Evolutionary conservation across 37 sponge, comb jelly and placozoan genomes (phyloP).

Genomic region (Spongilla lacustris): DNA sequence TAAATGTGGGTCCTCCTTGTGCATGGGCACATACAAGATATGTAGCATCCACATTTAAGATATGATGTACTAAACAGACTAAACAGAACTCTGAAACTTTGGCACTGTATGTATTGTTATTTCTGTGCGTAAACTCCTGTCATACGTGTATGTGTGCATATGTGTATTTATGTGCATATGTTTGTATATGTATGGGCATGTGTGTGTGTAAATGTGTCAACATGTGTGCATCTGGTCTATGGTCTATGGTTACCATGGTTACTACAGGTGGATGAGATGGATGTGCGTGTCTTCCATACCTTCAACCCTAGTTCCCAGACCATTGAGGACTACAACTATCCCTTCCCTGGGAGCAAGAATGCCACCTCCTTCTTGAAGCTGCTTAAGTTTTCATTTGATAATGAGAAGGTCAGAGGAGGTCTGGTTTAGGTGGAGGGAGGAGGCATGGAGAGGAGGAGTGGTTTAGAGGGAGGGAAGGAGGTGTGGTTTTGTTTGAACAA

Average conservation of each 20-base stretch:
- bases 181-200: neutral
- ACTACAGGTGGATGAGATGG: slow-evolving; percentile 51
- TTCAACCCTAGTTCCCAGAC: slow-evolving; percentile 55
- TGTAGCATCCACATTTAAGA: too few relatives aligned
- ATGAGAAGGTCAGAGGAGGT: slow-evolving; percentile 3
- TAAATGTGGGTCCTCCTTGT: too few relatives aligned
- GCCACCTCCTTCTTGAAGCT: slow-evolving; percentile 26
- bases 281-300: slow-evolving; percentile 43
- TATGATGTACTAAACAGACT: too few relatives aligned
- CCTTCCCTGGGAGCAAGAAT: slow-evolving; percentile 48
- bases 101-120: too few relatives aligned
- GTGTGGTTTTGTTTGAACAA: too few relatives aligned
- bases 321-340: slow-evolving; percentile 53
- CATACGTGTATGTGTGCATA: too few relatives aligned
- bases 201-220: neutral
- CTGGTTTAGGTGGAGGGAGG: too few relatives aligned
- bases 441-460: neutral
- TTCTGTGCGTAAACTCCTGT: too few relatives aligned
- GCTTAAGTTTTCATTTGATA: slow-evolving; percentile 15
- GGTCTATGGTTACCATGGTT: too few relatives aligned
- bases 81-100: too few relatives aligned
- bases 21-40: too few relatives aligned
- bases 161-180: neutral
- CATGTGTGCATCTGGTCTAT: neutral
- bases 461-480: neutral